A percentile compares a stretch with the other conserved stretches of the same genome.
phyloP scores from a whole-genome alignment of 2,797 vertebrate species.

The Liasis olivaceus region DNA sequence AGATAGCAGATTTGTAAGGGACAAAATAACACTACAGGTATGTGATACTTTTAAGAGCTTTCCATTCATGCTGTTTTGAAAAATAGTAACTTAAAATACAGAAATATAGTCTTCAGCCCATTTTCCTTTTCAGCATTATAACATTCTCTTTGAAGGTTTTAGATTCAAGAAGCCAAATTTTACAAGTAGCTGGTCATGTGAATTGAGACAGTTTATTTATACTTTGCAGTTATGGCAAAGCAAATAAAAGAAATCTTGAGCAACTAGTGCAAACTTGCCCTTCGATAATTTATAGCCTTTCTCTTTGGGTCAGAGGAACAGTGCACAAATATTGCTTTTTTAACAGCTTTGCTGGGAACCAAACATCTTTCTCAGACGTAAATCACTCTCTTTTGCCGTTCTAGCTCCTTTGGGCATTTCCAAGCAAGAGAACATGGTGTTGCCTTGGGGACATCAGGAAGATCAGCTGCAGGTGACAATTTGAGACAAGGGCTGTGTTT shows the following conservation, averaged over 20 bases:
- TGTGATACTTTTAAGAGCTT: neutral
- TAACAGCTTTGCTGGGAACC: neutral
- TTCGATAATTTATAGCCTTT: neutral
- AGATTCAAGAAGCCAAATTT: neutral
- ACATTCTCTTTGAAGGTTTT: neutral
- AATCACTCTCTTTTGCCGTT: conserved; percentile 15
- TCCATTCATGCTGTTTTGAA: neutral
- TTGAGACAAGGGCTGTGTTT: conserved; percentile 21
- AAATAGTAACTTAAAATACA: neutral
- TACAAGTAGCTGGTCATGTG: neutral
- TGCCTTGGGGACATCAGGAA: neutral
- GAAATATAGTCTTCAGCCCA: neutral
- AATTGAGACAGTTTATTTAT: neutral
- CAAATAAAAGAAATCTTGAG: neutral
- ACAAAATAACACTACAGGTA: neutral
- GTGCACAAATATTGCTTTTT: neutral
- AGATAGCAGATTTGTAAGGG: neutral
- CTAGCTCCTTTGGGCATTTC: conserved; percentile 15
- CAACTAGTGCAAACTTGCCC: neutral
- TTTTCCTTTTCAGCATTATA: neutral
- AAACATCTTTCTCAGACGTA: neutral
- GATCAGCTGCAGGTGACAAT: neutral
- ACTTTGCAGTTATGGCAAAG: neutral
- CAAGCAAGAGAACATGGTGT: neutral
- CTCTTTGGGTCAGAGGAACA: neutral